Base-by-base conservation (phyloP, 2,888 invertebrate species). In the Eilema sororculum region DNA sequence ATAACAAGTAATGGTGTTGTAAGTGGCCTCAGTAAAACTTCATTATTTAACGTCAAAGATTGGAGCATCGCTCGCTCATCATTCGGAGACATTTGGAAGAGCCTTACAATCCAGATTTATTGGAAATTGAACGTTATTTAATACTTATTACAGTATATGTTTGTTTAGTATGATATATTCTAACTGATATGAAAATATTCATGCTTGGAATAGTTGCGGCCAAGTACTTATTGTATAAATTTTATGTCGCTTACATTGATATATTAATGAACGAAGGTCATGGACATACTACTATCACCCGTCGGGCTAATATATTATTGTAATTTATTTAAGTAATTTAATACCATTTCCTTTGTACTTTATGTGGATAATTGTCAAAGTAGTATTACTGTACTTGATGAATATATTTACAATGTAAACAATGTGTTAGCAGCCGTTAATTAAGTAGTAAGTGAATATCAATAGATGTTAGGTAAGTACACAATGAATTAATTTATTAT, bases 1-100 rank as follows among this genome's bases (percentile, higher is more conserved):
- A 92, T 87, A 85, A 89, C 89, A 75, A 82, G 75, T 83, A 88
- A 90, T 90, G 89, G 89, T 83, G 82, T 83, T 85, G 87, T 92
- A 91, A 93, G 90, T 90, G 89, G 87, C 86, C 86, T 86, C 84
- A 85, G 87, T 83, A 87, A 84, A 83, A 84, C 86, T 89, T 88
- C 92, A 93, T 93, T 92, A 93, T 90, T 93, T 90, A 90, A 90
- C 81, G 90, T 91, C 93, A 90, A 81, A 86, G 91, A 90, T 91
- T 89, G 86, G 84, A 88, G 79, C 74, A 74, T 65, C 75, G 82
- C 83, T 85, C 87, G 83, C 86, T 83, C 87, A 89, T 91, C 90
- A 88, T 76, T 74, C 76, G 70, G 79, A 75, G 83, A 87, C 85
- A 86, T 81, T 85, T 73, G 70, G 79, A 83, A 84, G 84, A n/a